phyloP scores from a whole-genome alignment of 2,888 invertebrate genomes.

The Allolobophora icterica region DNA sequence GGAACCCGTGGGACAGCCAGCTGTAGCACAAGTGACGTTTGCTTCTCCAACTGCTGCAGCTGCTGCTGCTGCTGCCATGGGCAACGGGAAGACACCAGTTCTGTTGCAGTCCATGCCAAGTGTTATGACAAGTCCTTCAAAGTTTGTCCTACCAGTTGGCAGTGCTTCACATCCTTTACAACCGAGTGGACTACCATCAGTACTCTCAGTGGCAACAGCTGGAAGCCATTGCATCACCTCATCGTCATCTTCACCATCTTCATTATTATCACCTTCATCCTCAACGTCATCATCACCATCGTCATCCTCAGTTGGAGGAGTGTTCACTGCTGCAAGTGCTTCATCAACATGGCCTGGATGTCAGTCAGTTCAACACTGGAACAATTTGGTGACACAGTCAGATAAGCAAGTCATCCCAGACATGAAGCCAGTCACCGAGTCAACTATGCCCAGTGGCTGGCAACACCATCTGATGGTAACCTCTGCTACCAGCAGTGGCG shows the following conservation, averaged over 20 bases:
- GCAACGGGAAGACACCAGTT: neutral
- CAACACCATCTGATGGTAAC: neutral
- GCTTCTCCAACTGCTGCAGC: neutral
- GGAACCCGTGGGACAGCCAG: neutral
- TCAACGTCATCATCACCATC: neutral
- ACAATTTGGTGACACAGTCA: neutral
- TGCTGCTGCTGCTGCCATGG: neutral
- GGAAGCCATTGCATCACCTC: neutral
- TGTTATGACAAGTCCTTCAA: neutral
- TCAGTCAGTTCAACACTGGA: conserved; percentile 6
- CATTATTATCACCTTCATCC: neutral
- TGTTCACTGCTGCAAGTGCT: neutral
- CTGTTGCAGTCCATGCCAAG: conserved; percentile 4
- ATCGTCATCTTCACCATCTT: neutral
- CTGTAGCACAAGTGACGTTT: neutral
- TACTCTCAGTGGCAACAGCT: neutral
- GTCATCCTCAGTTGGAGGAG: neutral
- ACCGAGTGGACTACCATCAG: neutral
- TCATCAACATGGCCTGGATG: neutral
- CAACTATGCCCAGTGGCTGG: neutral
- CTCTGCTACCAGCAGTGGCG: neutral
- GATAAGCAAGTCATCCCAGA: neutral
- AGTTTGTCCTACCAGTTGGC: neutral
- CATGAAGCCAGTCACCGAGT: neutral
- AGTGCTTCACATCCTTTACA: neutral